These are phyloP conservation scores for Sander lucioperca DNA, from an alignment of 2,113 vertebrate genomes.

Conservation along the genomic window DNA sequence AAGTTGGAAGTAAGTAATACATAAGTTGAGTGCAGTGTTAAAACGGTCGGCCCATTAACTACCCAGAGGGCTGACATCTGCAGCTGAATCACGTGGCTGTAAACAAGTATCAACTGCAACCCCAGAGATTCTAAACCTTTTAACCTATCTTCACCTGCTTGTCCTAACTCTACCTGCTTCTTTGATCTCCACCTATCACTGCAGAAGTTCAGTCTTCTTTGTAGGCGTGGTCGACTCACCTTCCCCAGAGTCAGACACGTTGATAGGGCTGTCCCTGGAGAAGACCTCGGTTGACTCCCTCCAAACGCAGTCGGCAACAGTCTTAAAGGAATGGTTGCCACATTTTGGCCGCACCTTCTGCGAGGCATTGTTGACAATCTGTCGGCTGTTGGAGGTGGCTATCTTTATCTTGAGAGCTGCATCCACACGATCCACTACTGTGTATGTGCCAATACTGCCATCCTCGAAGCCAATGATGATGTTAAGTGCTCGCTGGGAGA, in stretches of 20 bases:
- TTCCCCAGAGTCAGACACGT: slow-evolving; percentile 92
- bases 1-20: slow-evolving; percentile 76
- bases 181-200: slow-evolving; percentile 81
- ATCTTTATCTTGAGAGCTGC: slow-evolving; percentile 99
- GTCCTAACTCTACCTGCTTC: slow-evolving; percentile 17
- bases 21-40: slow-evolving; percentile 81
- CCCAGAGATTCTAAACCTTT: slow-evolving; percentile 76
- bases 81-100: slow-evolving; percentile 87
- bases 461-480: slow-evolving; percentile 98
- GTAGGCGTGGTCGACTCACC: slow-evolving; percentile 92
- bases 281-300: slow-evolving; percentile 98
- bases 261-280: slow-evolving; percentile 97
- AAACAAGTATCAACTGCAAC: slow-evolving; percentile 85
- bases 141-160: slow-evolving; percentile 39
- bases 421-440: slow-evolving; percentile 96
- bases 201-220: slow-evolving; percentile 92
- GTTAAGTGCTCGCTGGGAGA: slow-evolving; percentile 96
- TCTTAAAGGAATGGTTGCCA: slow-evolving; percentile 92
- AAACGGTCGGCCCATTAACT: slow-evolving; percentile 79
- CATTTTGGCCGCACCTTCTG: slow-evolving; percentile 94
- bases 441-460: slow-evolving; percentile 97
- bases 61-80: slow-evolving; percentile 84
- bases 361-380: slow-evolving; percentile 94
- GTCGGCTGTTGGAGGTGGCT: slow-evolving; percentile 98
- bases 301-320: slow-evolving; percentile 95